A percentile compares a stretch with the other conserved stretches of the same genome.
Evolutionary conservation across 2,888 invertebrate species (phyloP).

Genomic region (Quadroppia sp.): DNA sequence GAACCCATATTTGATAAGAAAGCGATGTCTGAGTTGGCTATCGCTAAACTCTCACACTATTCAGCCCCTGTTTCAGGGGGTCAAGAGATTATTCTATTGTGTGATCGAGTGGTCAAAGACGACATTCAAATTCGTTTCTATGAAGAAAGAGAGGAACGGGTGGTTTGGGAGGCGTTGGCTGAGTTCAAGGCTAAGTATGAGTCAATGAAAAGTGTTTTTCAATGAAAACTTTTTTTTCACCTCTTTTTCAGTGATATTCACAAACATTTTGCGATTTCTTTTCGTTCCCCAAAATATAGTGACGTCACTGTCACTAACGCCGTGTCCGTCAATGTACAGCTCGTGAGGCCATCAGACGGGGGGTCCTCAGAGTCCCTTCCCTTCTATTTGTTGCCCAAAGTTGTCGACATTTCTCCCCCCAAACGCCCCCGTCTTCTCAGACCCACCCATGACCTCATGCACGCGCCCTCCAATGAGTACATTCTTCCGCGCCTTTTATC

Average conservation of each 20-base stretch:
- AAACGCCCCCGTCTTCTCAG: too few relatives aligned
- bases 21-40: conserved; percentile 86
- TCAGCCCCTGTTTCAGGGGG: conserved; percentile 80
- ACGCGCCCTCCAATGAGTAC: too few relatives aligned
- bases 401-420: too few relatives aligned
- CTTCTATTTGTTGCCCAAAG: conserved; percentile 58
- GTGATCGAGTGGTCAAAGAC: conserved; percentile 79
- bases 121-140: conserved; percentile 86
- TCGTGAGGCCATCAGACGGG: conserved; percentile 77
- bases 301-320: conserved; percentile 59
- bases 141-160: conserved; percentile 65
- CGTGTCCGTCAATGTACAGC: conserved; percentile 73
- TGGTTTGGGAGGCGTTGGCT: conserved; percentile 76
- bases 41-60: conserved; percentile 80
- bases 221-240: too few relatives aligned
- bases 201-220: too few relatives aligned
- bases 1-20: conserved; percentile 94
- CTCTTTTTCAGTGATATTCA: conserved; percentile 70
- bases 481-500: too few relatives aligned
- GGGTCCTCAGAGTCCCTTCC: conserved; percentile 74
- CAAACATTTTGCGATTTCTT: conserved; percentile 67
- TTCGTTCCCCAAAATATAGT: conserved; percentile 53
- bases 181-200: conserved; percentile 66
- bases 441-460: too few relatives aligned
- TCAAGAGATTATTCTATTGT: conserved; percentile 81